phyloP scores from a whole-genome alignment of 2,888 invertebrate genomes.

The Torymus aiolomorphi region DNA sequence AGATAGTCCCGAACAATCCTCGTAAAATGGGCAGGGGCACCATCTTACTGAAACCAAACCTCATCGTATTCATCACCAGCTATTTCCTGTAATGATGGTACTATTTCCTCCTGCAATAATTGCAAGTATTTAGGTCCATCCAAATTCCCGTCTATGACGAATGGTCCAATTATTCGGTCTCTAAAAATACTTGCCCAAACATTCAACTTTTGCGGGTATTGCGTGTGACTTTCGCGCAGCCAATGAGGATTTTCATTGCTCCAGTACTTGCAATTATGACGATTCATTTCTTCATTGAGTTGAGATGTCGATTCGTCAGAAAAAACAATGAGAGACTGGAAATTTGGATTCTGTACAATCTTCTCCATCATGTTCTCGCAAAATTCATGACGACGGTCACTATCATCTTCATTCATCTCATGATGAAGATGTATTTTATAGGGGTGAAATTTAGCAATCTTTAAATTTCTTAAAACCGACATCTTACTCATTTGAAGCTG shows the following conservation, averaged over 20 bases:
- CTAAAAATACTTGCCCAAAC: constrained; percentile 47
- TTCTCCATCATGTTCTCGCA: too few relatives aligned
- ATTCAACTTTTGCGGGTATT: constrained; percentile 56
- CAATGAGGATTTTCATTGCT: too few relatives aligned
- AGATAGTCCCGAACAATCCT: too few relatives aligned
- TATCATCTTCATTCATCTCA: too few relatives aligned
- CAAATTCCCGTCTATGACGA: constrained; percentile 51
- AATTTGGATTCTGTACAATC: constrained; percentile 40
- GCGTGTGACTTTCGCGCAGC: constrained; percentile 53
- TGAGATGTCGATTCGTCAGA: constrained; percentile 62
- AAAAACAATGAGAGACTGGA: constrained; percentile 58
- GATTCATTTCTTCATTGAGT: constrained; percentile 63
- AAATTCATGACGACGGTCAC: too few relatives aligned
- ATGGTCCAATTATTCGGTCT: constrained; percentile 28
- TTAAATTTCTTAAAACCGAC: background rate
- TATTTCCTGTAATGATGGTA: too few relatives aligned
- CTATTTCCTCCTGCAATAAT: constrained; percentile 7
- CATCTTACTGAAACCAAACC: too few relatives aligned
- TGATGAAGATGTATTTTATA: too few relatives aligned
- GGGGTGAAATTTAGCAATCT: too few relatives aligned
- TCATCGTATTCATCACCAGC: too few relatives aligned
- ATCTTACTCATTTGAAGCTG: constrained; percentile 5
- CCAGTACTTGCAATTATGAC: constrained; percentile 63
- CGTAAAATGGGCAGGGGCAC: too few relatives aligned
- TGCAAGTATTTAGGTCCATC: constrained; percentile 28